Conservation (phyloP, 2,797 vertebrate species). For the Luscinia luscinia region DNA sequence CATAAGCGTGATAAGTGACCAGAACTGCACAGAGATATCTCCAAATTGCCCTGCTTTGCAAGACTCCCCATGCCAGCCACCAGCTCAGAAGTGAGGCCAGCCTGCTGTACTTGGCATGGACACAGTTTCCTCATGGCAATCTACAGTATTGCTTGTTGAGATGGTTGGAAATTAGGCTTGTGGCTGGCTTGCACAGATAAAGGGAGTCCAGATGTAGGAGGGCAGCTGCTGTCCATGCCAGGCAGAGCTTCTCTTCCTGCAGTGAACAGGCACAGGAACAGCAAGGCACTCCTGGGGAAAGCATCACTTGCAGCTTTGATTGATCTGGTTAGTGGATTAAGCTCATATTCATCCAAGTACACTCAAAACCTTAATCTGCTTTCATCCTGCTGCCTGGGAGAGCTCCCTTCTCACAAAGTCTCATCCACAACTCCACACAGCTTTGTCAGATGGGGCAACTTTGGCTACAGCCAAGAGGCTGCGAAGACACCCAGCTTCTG, state of each 20-base stretch:
- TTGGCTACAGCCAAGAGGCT: neutral
- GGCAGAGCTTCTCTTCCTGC: neutral
- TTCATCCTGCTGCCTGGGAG: neutral
- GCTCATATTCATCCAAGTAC: neutral
- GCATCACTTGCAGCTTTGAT: slow-evolving; percentile 32
- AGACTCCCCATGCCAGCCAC: neutral
- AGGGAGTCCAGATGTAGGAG: neutral
- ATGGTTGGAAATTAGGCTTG: neutral
- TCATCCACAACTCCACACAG: neutral
- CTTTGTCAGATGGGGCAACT: neutral
- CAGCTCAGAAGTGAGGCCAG: neutral
- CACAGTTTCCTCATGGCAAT: neutral
- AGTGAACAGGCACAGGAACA: neutral
- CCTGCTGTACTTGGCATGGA: neutral
- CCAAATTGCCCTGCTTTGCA: neutral
- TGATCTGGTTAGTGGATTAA: slow-evolving; percentile 53
- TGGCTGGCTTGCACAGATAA: neutral
- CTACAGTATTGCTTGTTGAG: neutral
- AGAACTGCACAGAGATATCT: neutral
- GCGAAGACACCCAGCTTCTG: neutral
- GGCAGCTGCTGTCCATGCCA: neutral
- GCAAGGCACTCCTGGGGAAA: neutral
- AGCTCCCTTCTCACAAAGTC: neutral
- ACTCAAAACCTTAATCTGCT: slow-evolving; percentile 13
- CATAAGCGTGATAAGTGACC: neutral